Percentiles rank a stretch among this genome's conserved stretches.
phyloP scores from a whole-genome alignment of 2,113 vertebrate genomes.

The Platichthys stellatus region DNA sequence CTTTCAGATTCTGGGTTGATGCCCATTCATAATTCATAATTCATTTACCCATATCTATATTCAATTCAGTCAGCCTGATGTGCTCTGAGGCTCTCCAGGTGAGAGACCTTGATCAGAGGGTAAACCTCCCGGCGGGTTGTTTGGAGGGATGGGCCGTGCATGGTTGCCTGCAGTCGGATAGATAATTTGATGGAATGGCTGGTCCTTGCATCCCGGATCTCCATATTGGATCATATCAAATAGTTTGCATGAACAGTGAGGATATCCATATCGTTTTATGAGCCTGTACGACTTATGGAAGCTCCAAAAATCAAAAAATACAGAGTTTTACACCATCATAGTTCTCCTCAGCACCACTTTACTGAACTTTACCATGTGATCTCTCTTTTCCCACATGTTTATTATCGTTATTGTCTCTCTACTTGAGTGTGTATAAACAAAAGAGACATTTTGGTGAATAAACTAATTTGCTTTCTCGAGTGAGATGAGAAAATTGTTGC shows the following conservation, averaged over 20 bases:
- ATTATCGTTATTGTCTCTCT: neutral
- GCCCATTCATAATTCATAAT: slow-evolving; percentile 81
- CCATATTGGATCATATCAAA: slow-evolving; percentile 9
- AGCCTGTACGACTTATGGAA: neutral
- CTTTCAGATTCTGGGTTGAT: slow-evolving; percentile 71
- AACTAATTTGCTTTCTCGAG: too few relatives aligned
- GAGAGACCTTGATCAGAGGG: slow-evolving; percentile 77
- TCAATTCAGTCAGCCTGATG: slow-evolving; percentile 64
- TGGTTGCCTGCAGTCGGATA: slow-evolving; percentile 34
- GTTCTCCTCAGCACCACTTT: too few relatives aligned
- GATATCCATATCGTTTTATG: slow-evolving; percentile 9
- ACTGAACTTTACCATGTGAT: neutral
- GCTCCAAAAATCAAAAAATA: neutral
- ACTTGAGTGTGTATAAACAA: neutral
- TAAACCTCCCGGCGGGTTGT: slow-evolving; percentile 39
- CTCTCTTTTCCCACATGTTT: neutral
- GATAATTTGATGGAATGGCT: slow-evolving; percentile 44
- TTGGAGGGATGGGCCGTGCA: slow-evolving; percentile 28
- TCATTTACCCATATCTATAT: slow-evolving; percentile 74
- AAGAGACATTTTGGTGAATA: too few relatives aligned
- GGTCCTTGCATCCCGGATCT: slow-evolving; percentile 2
- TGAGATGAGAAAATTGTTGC: too few relatives aligned
- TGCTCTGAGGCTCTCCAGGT: slow-evolving; percentile 57
- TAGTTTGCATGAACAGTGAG: neutral
- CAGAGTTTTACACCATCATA: neutral